These are phyloP conservation scores for Parazoanthus atlanticus DNA, from an alignment of 92 coral and sea anemone species.

Conservation along the genomic window DNA sequence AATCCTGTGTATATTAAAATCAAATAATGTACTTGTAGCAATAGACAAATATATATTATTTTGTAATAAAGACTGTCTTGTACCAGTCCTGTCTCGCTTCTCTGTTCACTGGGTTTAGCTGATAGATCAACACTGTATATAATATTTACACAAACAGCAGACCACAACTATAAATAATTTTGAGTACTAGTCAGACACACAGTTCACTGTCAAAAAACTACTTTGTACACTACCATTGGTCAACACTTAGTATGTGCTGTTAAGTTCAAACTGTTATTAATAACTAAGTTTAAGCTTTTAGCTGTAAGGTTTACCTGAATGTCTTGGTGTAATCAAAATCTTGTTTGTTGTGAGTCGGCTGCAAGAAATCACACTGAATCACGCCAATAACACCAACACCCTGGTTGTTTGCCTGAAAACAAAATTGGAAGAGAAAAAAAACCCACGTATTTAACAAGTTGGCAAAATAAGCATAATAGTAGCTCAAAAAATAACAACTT, in stretches of 20 bases:
- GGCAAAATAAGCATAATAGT: neutral
- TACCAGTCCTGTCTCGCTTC: too few species aligned
- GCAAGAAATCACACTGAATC: slow-evolving; percentile 95
- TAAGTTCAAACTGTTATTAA: neutral
- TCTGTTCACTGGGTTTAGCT: too few species aligned
- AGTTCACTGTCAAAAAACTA: too few species aligned
- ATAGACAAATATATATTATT: too few species aligned
- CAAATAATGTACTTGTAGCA: too few species aligned
- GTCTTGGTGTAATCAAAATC: slow-evolving; percentile 97
- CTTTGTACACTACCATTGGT: neutral
- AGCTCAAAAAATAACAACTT: neutral
- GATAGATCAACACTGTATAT: too few species aligned
- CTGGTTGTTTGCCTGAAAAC: slow-evolving; percentile 84
- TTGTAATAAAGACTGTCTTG: too few species aligned
- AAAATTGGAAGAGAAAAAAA: neutral
- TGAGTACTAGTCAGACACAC: too few species aligned
- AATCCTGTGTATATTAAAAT: too few species aligned
- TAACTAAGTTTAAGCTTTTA: neutral
- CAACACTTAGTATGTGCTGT: neutral
- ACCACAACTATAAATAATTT: too few species aligned
- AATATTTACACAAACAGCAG: too few species aligned
- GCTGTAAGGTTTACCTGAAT: slow-evolving; percentile 68
- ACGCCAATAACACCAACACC: slow-evolving; percentile 99
- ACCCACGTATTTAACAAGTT: too few species aligned
- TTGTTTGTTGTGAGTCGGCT: slow-evolving; percentile 98